Base-by-base conservation (phyloP, 2,888 invertebrate species). In the Latrodectus hesperus region DNA sequence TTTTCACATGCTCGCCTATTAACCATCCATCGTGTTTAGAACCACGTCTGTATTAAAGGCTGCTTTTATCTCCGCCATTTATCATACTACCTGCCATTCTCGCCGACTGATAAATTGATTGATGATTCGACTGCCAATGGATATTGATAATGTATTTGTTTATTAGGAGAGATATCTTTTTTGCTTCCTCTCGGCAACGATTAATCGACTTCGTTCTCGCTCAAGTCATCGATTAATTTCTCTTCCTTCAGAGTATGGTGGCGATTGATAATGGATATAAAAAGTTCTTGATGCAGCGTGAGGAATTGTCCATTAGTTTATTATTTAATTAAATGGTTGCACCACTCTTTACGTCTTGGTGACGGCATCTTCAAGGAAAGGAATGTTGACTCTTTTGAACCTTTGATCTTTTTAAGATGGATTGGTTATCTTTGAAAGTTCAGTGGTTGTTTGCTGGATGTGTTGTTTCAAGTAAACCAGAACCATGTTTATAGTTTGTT, bases 101-200 rank as follows among this genome's bases (percentile, higher is more conserved):
- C 60, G 86, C 81, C 81, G 81, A 86, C 80, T 85, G 79, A 73
- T 80, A 79, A 79, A 85, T 79, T 86, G 86, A 86, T 86, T 64
- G 86, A 86, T 86, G 86, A 71, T 76, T 81, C 26, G 75, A 71
- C 81, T 86, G 86, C 72, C 86, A 86, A 86, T 80, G 65, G 86
- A 81, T 86, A 86, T 86, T 86, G 86, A 86, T 86, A 80, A 86
- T 81, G 86, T 86, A 86, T 86, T 86, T 86, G 86, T 86, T 86
- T 86, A 86, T 86, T 86, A 81, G 79, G 67, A 76, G 85, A 76
- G 77, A 84, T 75, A 67, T 65, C 80, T 81, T 86, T 80, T 86
- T 85, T 71, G 12, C 17, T 16, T 49, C 67, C 60, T 64, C 77
- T 64, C 72, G n/a, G 64, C 52, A 81, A 65, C 81, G 81, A 86